These are phyloP conservation scores for Huso huso DNA, from an alignment of 2,797 vertebrate species.

Conservation along the genomic window DNA sequence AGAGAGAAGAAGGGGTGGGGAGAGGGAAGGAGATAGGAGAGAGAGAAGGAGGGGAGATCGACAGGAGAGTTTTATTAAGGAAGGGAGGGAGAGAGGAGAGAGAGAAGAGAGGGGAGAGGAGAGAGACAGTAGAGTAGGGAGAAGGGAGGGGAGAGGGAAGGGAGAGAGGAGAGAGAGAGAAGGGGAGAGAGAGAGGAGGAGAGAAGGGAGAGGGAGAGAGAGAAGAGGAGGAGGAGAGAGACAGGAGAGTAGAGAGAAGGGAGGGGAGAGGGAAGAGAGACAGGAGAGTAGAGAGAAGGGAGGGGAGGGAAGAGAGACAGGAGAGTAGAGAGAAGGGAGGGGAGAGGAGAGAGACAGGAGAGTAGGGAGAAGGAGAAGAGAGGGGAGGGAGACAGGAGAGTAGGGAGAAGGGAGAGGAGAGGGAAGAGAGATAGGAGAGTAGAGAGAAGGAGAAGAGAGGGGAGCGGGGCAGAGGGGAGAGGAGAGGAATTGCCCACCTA, in stretches of 20 bases:
- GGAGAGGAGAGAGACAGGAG: too few species aligned
- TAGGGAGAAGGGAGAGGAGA: not conserved
- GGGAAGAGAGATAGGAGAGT: not conserved
- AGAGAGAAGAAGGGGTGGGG: slow-evolving; percentile 15
- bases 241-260: not conserved
- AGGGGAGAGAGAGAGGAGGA: not conserved
- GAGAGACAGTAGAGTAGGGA: not conserved
- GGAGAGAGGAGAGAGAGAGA: slow-evolving; percentile 1
- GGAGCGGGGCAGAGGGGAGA: too few species aligned
- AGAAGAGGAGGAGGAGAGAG: slow-evolving; percentile 15
- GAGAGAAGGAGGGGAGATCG: slow-evolving; percentile 11
- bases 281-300: too few species aligned
- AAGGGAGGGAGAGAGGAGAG: not conserved
- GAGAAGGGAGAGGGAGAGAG: too few species aligned
- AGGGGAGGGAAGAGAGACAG: not conserved
- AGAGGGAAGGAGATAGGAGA: not conserved
- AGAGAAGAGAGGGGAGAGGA: not conserved
- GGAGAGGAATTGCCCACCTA: too few species aligned
- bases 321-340: too few species aligned
- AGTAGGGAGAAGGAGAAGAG: not conserved
- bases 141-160: not conserved
- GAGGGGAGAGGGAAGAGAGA: not conserved
- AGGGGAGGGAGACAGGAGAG: not conserved
- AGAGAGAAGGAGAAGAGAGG: slow-evolving; percentile 25
- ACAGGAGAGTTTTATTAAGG: too few species aligned